Base-by-base conservation (phyloP, 2,113 vertebrate species). In the Alouatta palliata region DNA sequence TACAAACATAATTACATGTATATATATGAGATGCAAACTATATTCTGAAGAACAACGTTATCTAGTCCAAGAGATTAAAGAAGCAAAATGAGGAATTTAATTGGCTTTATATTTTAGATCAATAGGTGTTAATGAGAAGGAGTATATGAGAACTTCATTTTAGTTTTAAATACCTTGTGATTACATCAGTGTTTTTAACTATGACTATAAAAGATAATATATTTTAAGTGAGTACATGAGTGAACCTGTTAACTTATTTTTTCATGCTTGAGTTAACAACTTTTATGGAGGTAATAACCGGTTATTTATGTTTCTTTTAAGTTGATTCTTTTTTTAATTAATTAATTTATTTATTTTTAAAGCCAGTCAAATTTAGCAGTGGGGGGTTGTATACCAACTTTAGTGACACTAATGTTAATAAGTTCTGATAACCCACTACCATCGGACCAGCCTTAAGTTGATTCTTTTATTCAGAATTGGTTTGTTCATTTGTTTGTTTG, bases 271-370 rank as follows among this genome's bases (percentile, higher is more conserved):
- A 87, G 3, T 76, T 79, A 91, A 45, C n/a, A 43, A 89, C 32
- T 95, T 96, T 77, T 83, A 68, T 7, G 79, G 35, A 77, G 20
- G 20, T 68, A 58, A 77, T 64, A 81, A 83, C 80, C 81, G n/a
- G n/a, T n/a, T n/a, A 54, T 40, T 90, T 86, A 68, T 85, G 9
- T 91, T 76, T 64, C 61, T 64, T 30, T 30, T 95, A 96, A 84
- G 27, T 81, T 92, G 85, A 83, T 93, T 94, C 11, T 94, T 20
- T 88, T 71, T n/a, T n/a, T n/a, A n/a, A n/a, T n/a, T n/a, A n/a
- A n/a, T n/a, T n/a, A n/a, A n/a, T n/a, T n/a, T n/a, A n/a, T n/a
- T n/a, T n/a, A n/a, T n/a, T n/a, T n/a, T n/a, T n/a, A n/a, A n/a
- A n/a, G n/a, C n/a, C n/a, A n/a, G n/a, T n/a, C n/a, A n/a, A n/a